A percentile compares a stretch with the other conserved stretches of the same genome.
These are phyloP conservation scores for Tachysurus vachellii DNA, from an alignment of 2,113 vertebrate species.

Conservation along the genomic window DNA sequence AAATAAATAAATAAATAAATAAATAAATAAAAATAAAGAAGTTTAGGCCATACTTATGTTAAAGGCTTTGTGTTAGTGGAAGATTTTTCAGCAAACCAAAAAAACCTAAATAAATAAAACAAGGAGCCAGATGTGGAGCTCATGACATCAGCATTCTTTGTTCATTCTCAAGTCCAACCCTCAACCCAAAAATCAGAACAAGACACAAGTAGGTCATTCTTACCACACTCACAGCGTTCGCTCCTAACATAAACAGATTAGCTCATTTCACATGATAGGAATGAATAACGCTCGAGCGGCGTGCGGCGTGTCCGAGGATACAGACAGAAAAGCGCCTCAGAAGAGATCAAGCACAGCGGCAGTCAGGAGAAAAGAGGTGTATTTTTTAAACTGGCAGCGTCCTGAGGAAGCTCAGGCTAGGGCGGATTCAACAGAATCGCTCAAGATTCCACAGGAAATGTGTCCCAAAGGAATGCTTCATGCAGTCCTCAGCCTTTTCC, in stretches of 20 bases:
- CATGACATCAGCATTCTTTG: background rate
- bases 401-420: background rate
- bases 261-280: slow-evolving; percentile 9
- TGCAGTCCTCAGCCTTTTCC: slow-evolving; percentile 23
- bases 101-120: background rate
- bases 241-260: background rate
- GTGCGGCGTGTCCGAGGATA: no score
- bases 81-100: background rate
- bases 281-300: background rate
- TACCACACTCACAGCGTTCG: background rate
- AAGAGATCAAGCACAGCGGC: background rate
- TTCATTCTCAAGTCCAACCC: background rate
- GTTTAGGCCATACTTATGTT: no score
- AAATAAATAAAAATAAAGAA: no score
- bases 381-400: background rate
- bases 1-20: no score
- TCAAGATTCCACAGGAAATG: slow-evolving; percentile 46
- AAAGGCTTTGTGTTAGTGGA: no score
- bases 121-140: background rate
- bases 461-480: slow-evolving; percentile 33
- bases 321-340: background rate
- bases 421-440: slow-evolving; percentile 17
- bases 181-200: background rate
- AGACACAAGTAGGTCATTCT: slow-evolving; percentile 6
- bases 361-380: background rate